Conservation (phyloP, 2,797 vertebrate species). For the Coranthus polyacanthus region DNA sequence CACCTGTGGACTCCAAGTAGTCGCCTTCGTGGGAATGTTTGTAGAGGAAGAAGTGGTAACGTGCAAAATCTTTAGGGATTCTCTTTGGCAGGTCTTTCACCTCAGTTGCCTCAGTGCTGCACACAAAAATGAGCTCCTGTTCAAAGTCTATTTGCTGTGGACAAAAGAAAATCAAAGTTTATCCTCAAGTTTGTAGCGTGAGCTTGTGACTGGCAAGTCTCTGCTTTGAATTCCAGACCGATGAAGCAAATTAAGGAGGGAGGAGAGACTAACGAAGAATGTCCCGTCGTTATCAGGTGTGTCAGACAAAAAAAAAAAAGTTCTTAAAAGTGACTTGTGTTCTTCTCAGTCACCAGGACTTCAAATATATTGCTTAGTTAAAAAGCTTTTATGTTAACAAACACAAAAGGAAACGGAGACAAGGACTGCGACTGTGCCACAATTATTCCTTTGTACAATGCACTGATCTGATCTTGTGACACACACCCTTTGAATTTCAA, state of each 20-base stretch:
- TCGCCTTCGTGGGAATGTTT: conserved; percentile 98
- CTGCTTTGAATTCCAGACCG: conserved; percentile 7
- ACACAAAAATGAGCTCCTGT: conserved; percentile 93
- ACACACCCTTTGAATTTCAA: conserved; percentile 63
- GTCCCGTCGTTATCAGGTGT: conserved; percentile 11
- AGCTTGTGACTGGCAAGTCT: background rate
- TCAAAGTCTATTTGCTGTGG: conserved; percentile 92
- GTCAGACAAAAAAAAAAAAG: conserved; percentile 17
- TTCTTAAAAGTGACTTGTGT: conserved; percentile 3
- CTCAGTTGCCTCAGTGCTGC: conserved; percentile 91
- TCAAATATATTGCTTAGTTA: background rate
- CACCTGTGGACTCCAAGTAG: conserved; percentile 96
- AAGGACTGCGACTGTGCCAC: conserved; percentile 40
- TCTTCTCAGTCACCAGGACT: background rate
- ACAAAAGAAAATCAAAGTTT: conserved; percentile 34
- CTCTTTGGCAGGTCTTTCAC: conserved; percentile 93
- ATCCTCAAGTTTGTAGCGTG: background rate
- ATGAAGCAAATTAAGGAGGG: conserved; percentile 1
- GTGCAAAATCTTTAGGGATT: conserved; percentile 93
- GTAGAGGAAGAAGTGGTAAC: conserved; percentile 98
- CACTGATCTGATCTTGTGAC: conserved; percentile 66
- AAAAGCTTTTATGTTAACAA: conserved; percentile 32
- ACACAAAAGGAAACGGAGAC: conserved; percentile 40
- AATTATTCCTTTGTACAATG: conserved; percentile 68
- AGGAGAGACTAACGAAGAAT: background rate